Percentiles rank a stretch among this genome's conserved stretches.
These are phyloP conservation scores for Alethe castanea DNA, from an alignment of 2,113 vertebrate genomes.

Conservation along the genomic window DNA sequence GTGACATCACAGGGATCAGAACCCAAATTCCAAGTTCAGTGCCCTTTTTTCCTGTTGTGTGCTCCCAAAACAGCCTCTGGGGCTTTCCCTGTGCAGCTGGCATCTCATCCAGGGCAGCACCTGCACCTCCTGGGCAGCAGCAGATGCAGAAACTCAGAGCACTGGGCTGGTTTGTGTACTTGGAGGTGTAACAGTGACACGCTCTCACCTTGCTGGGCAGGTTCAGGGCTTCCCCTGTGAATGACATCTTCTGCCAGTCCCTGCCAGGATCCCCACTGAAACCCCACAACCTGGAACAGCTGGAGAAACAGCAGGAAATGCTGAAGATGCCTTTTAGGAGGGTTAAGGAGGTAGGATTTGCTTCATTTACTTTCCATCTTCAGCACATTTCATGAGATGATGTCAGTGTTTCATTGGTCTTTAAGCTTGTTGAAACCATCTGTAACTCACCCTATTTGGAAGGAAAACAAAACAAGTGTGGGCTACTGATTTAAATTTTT, in stretches of 20 bases:
- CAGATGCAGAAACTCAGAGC: not conserved
- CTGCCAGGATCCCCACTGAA: slow-evolving; percentile 89
- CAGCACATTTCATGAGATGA: not conserved
- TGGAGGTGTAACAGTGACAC: not conserved
- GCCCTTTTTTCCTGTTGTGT: not conserved
- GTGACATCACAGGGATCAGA: not conserved
- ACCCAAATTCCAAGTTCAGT: not conserved
- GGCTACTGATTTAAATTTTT: not conserved
- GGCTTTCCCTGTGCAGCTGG: not conserved
- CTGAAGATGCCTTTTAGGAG: slow-evolving; percentile 85
- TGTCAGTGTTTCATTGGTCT: not conserved
- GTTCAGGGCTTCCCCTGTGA: slow-evolving; percentile 93
- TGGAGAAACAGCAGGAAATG: slow-evolving; percentile 89
- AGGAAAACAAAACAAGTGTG: not conserved
- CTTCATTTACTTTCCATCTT: not conserved
- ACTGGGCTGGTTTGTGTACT: not conserved
- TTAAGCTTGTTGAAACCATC: not conserved
- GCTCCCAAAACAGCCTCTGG: not conserved
- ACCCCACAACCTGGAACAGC: slow-evolving; percentile 83
- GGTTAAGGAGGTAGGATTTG: slow-evolving; percentile 75
- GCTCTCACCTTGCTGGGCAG: slow-evolving; percentile 31
- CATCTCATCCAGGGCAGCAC: not conserved
- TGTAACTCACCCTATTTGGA: not conserved
- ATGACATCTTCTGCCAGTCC: slow-evolving; percentile 96
- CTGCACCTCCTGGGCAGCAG: not conserved